These are phyloP conservation scores for Tachystola acroxantha DNA, from an alignment of 2,888 invertebrate species.

Conservation along the genomic window DNA sequence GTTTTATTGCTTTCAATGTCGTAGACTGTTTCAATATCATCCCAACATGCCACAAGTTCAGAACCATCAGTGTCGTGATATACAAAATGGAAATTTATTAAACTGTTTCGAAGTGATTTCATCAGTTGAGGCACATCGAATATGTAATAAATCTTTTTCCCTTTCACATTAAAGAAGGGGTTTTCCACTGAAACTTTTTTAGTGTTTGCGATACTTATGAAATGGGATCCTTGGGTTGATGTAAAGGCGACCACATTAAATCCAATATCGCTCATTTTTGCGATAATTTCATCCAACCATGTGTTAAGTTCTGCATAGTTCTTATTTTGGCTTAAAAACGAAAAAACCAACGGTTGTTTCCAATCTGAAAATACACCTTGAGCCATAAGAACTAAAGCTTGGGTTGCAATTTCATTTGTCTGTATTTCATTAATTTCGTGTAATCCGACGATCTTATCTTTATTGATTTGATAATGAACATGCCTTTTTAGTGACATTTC, in stretches of 20 bases:
- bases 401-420: slow-evolving; percentile 5
- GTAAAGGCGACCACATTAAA: slow-evolving; percentile 7
- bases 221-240: slow-evolving; percentile 7
- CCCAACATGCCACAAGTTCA: slow-evolving; percentile 7
- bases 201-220: slow-evolving; percentile 6
- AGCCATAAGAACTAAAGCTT: slow-evolving; percentile 9
- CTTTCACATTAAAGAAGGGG: slow-evolving; percentile 11
- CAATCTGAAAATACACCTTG: slow-evolving; percentile 8
- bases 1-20: neutral
- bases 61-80: slow-evolving; percentile 3
- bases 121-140: slow-evolving; percentile 13
- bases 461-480: slow-evolving; percentile 10
- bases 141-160: slow-evolving; percentile 11
- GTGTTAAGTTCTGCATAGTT: slow-evolving; percentile 4
- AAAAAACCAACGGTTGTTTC: slow-evolving; percentile 10
- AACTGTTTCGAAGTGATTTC: slow-evolving; percentile 10
- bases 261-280: slow-evolving; percentile 5
- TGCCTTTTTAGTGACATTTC: slow-evolving; percentile 9
- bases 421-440: slow-evolving; percentile 9
- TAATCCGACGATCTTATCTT: slow-evolving; percentile 13
- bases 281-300: slow-evolving; percentile 8
- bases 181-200: slow-evolving; percentile 6
- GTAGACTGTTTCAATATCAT: slow-evolving; percentile 6
- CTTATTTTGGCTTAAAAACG: slow-evolving; percentile 5
- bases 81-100: slow-evolving; percentile 10